Evolutionary conservation across 2,797 vertebrate genomes (phyloP).

Genomic region (Leucoraja ocellata): DNA sequence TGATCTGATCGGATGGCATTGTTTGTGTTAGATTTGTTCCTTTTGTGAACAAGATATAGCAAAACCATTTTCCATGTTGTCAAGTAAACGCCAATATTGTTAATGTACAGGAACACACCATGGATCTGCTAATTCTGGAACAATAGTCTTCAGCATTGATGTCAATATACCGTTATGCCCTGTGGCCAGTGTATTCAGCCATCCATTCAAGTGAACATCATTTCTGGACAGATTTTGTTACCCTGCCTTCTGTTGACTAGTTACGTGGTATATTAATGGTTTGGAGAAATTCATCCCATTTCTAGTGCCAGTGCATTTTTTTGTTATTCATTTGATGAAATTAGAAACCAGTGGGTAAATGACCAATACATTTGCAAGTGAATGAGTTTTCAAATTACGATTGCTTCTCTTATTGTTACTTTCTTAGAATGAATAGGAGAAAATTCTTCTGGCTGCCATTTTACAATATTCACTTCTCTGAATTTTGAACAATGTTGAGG

Average conservation of each 20-base stretch:
- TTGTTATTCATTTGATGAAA: background rate
- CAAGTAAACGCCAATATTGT: background rate
- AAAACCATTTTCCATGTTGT: background rate
- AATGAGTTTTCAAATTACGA: background rate
- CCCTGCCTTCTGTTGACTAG: background rate
- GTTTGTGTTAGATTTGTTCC: too few species aligned
- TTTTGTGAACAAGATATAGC: background rate
- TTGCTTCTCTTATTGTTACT: background rate
- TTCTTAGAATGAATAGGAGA: background rate
- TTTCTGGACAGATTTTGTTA: background rate
- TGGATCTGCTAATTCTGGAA: background rate
- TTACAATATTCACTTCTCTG: background rate
- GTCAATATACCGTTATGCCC: background rate
- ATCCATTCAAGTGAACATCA: background rate
- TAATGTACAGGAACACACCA: background rate
- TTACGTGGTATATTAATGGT: background rate
- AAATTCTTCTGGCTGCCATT: background rate
- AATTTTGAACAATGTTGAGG: background rate
- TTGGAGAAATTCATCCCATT: background rate
- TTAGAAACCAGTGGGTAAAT: too few species aligned
- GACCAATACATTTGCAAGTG: background rate
- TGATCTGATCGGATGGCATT: background rate
- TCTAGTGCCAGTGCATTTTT: background rate
- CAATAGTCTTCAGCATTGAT: background rate
- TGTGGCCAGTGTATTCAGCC: background rate